phyloP scores from a whole-genome alignment of 30 jellyfish, hydroid and myxozoan species.

The Rhopilema esculentum region DNA sequence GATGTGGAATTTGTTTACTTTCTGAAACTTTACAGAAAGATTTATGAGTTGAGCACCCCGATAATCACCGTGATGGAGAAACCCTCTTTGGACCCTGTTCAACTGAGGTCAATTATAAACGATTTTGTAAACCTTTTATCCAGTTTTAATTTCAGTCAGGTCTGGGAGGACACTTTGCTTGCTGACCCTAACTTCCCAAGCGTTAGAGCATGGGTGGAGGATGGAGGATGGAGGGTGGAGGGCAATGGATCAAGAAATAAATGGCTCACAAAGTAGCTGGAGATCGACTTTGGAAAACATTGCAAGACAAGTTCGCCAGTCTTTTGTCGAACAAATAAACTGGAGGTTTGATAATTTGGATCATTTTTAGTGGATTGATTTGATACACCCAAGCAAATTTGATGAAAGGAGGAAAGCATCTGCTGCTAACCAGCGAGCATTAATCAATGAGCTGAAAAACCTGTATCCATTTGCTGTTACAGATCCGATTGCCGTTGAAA shows the following conservation, averaged over 20 bases:
- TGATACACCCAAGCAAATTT: slow-evolving; percentile 1
- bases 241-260: neutral
- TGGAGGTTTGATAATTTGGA: slow-evolving; percentile 10
- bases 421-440: neutral
- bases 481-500: no score
- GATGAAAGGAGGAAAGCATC: neutral
- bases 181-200: neutral
- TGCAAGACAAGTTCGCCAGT: neutral
- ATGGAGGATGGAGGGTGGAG: no score
- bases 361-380: neutral
- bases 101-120: no score
- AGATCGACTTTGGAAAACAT: neutral
- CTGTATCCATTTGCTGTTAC: no score
- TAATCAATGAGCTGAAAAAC: slow-evolving; percentile 1
- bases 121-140: no score
- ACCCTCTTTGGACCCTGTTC: no score
- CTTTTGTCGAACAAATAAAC: neutral
- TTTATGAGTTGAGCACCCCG: no score
- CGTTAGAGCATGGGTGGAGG: neutral
- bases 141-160: no score
- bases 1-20: no score
- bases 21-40: no score
- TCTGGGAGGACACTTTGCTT: no score
- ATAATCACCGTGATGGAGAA: no score
- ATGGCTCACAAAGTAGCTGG: neutral